Conservation (phyloP, 2,797 vertebrate genomes). For the Oreonectes daqikongensis region DNA sequence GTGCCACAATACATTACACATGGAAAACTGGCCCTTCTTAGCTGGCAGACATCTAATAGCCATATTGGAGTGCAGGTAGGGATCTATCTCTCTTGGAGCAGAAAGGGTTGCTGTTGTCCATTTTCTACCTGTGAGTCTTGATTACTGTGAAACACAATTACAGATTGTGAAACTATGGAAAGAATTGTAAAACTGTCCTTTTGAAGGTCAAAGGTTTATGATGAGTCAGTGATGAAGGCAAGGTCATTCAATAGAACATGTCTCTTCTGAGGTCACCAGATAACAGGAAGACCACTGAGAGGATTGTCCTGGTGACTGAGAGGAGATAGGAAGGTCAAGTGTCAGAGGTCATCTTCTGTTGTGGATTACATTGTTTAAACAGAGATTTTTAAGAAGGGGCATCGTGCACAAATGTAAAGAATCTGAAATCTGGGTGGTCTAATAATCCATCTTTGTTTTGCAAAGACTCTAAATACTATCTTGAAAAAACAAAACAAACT, state of each 20-base stretch:
- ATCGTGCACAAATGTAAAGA: neutral
- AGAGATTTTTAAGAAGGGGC: slow-evolving; percentile 10
- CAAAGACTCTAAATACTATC: neutral
- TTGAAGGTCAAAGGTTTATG: slow-evolving; percentile 40
- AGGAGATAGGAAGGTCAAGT: slow-evolving; percentile 17
- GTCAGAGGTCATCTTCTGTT: slow-evolving; percentile 24
- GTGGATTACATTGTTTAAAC: slow-evolving; percentile 21
- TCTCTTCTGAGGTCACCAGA: slow-evolving; percentile 14
- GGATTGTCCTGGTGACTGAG: slow-evolving; percentile 8
- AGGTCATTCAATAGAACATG: neutral
- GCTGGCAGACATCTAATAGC: slow-evolving; percentile 35
- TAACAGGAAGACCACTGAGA: slow-evolving; percentile 8
- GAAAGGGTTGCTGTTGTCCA: slow-evolving; percentile 28
- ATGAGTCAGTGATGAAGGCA: neutral
- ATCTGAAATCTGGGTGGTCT: slow-evolving; percentile 38
- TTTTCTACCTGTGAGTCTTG: slow-evolving; percentile 28
- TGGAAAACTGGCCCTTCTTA: slow-evolving; percentile 22
- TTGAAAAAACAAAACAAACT: neutral
- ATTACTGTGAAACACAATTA: slow-evolving; percentile 46
- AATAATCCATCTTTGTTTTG: slow-evolving; percentile 4
- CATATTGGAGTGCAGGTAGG: slow-evolving; percentile 44
- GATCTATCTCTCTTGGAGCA: slow-evolving; percentile 8
- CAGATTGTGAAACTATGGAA: neutral
- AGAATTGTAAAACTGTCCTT: neutral
- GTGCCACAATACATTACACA: slow-evolving; percentile 32